Evolutionary conservation across 2,797 vertebrate species (phyloP).

Genomic region (Adelosebastes latens): DNA sequence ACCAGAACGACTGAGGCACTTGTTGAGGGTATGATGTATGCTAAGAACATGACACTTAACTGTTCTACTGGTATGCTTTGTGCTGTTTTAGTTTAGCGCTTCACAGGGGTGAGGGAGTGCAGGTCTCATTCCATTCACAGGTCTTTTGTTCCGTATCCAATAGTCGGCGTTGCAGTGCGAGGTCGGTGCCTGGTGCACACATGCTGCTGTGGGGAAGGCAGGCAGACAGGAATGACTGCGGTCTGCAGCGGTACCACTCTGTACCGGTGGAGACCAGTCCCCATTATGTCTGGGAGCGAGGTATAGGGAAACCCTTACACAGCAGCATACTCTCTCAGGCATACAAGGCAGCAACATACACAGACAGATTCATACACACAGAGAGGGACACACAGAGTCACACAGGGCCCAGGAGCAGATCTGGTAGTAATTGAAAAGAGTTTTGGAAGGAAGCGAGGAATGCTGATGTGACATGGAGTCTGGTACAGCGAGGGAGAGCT

Average conservation of each 20-base stretch:
- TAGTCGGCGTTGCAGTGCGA: constrained; percentile 14
- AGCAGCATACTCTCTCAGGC: constrained; percentile 28
- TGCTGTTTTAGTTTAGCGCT: background rate
- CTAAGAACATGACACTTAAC: background rate
- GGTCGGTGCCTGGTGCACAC: constrained; percentile 64
- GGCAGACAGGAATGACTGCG: constrained; percentile 64
- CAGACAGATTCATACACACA: constrained; percentile 2
- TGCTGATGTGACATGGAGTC: constrained; percentile 64
- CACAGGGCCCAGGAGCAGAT: constrained; percentile 42
- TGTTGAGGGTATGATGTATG: background rate
- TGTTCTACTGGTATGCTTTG: background rate
- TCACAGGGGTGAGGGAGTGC: constrained; percentile 16
- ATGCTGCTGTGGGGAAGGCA: constrained; percentile 46
- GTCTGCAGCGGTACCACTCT: constrained; percentile 65
- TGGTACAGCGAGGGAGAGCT: constrained; percentile 48
- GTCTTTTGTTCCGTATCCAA: constrained; percentile 48
- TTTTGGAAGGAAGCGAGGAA: constrained; percentile 50
- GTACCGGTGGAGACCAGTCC: constrained; percentile 58
- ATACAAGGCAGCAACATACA: constrained; percentile 24
- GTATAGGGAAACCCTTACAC: constrained; percentile 56
- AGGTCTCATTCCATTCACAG: constrained; percentile 37
- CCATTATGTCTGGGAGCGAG: constrained; percentile 58
- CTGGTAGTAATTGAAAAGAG: constrained; percentile 53
- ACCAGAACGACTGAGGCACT: background rate
- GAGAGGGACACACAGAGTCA: background rate